Conservation (phyloP, 2,113 vertebrate species). For the Cyanoderma ruficeps region DNA sequence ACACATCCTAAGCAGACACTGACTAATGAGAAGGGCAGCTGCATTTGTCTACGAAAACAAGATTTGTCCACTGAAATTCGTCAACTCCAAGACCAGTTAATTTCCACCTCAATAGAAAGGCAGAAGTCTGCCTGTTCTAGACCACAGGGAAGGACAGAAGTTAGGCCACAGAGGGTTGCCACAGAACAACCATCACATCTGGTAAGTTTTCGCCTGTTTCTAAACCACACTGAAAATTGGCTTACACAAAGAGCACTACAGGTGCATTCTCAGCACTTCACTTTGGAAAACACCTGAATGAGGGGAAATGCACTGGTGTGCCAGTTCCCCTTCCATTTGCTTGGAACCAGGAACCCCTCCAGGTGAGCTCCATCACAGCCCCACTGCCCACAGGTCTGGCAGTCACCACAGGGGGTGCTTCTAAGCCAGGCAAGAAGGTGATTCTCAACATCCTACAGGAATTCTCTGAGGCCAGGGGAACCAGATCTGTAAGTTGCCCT, state of each 20-base stretch:
- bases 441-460: slow-evolving; percentile 24
- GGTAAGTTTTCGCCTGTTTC: not conserved
- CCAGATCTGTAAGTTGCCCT: slow-evolving; percentile 68
- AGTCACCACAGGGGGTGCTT: not conserved
- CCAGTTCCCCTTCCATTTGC: not conserved
- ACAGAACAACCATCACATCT: not conserved
- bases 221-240: not conserved
- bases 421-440: slow-evolving; percentile 18
- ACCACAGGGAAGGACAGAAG: not conserved
- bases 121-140: not conserved
- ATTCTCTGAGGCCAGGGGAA: slow-evolving; percentile 61
- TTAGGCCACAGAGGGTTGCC: not conserved
- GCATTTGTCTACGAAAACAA: not conserved
- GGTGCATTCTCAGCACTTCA: not conserved
- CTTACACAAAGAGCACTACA: not conserved
- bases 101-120: not conserved
- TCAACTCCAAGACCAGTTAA: not conserved
- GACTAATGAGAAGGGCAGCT: not conserved
- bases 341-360: not conserved
- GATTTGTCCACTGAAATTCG: not conserved
- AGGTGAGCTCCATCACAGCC: not conserved
- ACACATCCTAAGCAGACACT: not conserved
- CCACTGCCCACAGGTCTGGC: not conserved
- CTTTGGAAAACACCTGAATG: not conserved
- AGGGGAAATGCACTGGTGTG: not conserved